These are phyloP conservation scores for Pygmarrhopalites habei DNA, from an alignment of 1,140 invertebrate genomes.

Conservation along the genomic window DNA sequence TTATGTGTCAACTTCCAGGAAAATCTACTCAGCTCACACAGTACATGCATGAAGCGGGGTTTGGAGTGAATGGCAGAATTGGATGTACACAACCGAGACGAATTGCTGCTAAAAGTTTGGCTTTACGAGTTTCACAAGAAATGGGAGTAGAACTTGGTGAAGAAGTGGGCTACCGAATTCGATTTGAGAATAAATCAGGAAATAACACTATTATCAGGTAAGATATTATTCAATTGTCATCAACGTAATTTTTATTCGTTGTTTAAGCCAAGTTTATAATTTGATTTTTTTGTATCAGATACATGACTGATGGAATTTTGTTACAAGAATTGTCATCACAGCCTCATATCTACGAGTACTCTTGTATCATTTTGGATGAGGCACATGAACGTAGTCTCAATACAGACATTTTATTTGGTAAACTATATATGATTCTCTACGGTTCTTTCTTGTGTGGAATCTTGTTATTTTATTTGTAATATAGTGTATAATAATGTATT, in stretches of 20 bases:
- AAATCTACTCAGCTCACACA: slow-evolving; percentile 36
- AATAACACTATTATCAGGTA: slow-evolving; percentile 10
- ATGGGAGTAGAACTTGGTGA: slow-evolving; percentile 6
- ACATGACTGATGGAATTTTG: slow-evolving; percentile 47
- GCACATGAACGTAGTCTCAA: slow-evolving; percentile 64
- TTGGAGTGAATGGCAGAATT: slow-evolving; percentile 8
- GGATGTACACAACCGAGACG: slow-evolving; percentile 49
- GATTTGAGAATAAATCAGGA: slow-evolving; percentile 9
- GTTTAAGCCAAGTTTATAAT: no score
- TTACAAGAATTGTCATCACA: slow-evolving; percentile 58
- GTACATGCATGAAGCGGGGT: slow-evolving; percentile 18
- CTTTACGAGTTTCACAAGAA: slow-evolving; percentile 38
- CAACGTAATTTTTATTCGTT: no score
- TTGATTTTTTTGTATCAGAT: no score
- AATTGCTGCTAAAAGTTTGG: slow-evolving; percentile 50
- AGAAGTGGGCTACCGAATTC: slow-evolving; percentile 16
- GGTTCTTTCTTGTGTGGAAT: slow-evolving; percentile 93
- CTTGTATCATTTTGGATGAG: slow-evolving; percentile 70
- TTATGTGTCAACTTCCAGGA: no score
- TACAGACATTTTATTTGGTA: slow-evolving; percentile 55
- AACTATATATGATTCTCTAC: slow-evolving; percentile 57
- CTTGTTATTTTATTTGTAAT: no score
- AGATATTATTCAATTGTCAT: no score
- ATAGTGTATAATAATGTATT: no score
- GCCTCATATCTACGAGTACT: slow-evolving; percentile 48